Percentiles rank a stretch among this genome's conserved stretches.
phyloP scores from a whole-genome alignment of 2,888 invertebrate genomes.

The Caenorhabditis afra region DNA sequence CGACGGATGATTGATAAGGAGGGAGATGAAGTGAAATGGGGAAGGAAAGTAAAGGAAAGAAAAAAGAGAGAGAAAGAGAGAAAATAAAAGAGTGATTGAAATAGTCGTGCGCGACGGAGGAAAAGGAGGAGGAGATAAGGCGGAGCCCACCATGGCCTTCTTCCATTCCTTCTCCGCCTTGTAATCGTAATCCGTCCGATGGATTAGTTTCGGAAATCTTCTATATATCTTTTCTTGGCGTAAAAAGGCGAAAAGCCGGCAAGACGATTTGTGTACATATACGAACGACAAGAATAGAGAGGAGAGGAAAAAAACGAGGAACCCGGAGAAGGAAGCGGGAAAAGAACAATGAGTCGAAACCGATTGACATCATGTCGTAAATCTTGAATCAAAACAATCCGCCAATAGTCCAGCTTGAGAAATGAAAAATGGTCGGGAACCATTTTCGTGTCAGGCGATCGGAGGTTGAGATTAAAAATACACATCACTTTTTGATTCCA shows the following conservation, averaged over 20 bases:
- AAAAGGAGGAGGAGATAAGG: constrained; percentile 15
- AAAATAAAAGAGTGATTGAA: too few relatives aligned
- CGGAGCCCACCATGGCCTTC: constrained; percentile 13
- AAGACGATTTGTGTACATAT: too few relatives aligned
- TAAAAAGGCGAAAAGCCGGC: constrained; percentile 3
- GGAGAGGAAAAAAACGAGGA: background rate
- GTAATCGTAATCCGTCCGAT: constrained; percentile 24
- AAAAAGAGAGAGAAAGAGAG: too few relatives aligned
- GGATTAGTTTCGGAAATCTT: background rate
- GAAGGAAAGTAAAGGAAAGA: too few relatives aligned
- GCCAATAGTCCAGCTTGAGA: constrained; percentile 6
- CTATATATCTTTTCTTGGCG: background rate
- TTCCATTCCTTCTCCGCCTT: constrained; percentile 8
- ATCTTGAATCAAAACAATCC: constrained; percentile 34
- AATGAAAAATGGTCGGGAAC: constrained; percentile 23
- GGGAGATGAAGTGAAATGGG: background rate
- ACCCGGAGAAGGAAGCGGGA: too few relatives aligned
- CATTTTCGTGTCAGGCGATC: too few relatives aligned
- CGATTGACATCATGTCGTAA: constrained; percentile 56
- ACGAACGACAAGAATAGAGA: constrained; percentile 5
- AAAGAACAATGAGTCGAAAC: constrained; percentile 36
- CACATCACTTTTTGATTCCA: background rate
- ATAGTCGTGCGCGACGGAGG: constrained; percentile 10
- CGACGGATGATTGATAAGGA: constrained; percentile 19
- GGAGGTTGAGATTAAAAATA: constrained; percentile 8